Percentiles rank a stretch among this genome's conserved stretches.
Evolutionary conservation across 2,888 invertebrate species (phyloP).

Genomic region (Netelia inedita): DNA sequence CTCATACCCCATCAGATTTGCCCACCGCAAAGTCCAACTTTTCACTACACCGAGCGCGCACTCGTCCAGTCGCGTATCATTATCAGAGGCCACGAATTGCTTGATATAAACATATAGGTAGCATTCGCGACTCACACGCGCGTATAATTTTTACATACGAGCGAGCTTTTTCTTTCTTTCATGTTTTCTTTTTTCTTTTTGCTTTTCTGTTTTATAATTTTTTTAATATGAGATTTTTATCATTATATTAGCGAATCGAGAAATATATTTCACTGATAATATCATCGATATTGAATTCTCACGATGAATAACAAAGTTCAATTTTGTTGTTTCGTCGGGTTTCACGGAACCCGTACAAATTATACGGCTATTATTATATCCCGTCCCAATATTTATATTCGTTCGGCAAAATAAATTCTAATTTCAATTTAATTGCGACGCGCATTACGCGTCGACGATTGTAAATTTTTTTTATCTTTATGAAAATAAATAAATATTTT

Average conservation of each 20-base stretch:
- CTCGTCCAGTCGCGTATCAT: conserved; percentile 36
- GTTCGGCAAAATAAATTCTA: too few species aligned
- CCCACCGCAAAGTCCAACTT: conserved; percentile 36
- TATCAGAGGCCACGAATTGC: conserved; percentile 37
- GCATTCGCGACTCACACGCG: neutral
- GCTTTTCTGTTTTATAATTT: neutral
- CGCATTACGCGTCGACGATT: too few species aligned
- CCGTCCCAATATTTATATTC: too few species aligned
- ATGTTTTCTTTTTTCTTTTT: too few species aligned
- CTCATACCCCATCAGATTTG: conserved; percentile 41
- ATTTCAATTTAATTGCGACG: too few species aligned
- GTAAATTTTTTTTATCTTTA: too few species aligned
- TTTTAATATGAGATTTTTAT: conserved; percentile 34
- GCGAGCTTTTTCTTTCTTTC: neutral
- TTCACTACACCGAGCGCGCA: conserved; percentile 32
- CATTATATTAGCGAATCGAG: conserved; percentile 10
- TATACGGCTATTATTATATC: too few species aligned
- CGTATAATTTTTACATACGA: neutral
- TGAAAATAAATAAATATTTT: neutral
- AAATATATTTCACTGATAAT: neutral
- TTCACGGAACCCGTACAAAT: too few species aligned
- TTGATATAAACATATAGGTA: conserved; percentile 42
- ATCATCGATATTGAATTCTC: too few species aligned
- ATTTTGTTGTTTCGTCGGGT: too few species aligned
- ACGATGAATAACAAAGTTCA: too few species aligned